Base-by-base conservation (phyloP, 2,113 vertebrate genomes). In the Oncorhynchus clarkii region DNA sequence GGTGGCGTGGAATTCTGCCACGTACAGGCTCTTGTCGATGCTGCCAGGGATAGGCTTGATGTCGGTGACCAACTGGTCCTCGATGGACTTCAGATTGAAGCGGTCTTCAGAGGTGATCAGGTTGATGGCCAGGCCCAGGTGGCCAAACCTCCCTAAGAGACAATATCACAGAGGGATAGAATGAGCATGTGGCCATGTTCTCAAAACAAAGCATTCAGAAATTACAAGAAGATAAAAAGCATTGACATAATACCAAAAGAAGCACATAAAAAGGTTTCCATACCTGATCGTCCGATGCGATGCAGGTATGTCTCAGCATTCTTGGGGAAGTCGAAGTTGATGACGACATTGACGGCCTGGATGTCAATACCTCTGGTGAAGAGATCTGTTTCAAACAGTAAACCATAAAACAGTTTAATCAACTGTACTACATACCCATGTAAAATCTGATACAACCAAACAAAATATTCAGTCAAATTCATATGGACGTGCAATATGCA, bases 301-400 rank as follows among this genome's bases (percentile, higher is more conserved):
- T 94, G 93, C 31, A 94, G 91, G 85, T 94, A 94, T 1, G 93
- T 94, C 78, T 94, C 93, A 0, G 93, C 92, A 7, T 93, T 94
- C 84, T 90, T 94, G 24, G 93, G 93, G 82, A 94, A 94, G 80
- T 94, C 93, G 18, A 94, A 94, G 86, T 94, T 94, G 82, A 94
- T 94, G 78, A 94, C 93, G 0, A 94, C 93, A 8, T 94, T 94
- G 77, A 94, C 93, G 1, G 93, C 92, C 89, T 94, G 93, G 84
- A 94, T 94, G 78, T 94, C 93, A 48, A 94, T 94, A 76, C 93
- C 93, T 91, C 93, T 89, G 73, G 93, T 94, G 87, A 94, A 94
- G 13, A 94, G 91, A 88, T 94, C 93, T 94, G 48, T 57, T 16
- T 70, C 78, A 14, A 14, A 68, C 1, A 67, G 16, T 20, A 3